Evolutionary conservation across 1,140 invertebrate genomes (phyloP).

Genomic region (Drosophila ogumai): DNA sequence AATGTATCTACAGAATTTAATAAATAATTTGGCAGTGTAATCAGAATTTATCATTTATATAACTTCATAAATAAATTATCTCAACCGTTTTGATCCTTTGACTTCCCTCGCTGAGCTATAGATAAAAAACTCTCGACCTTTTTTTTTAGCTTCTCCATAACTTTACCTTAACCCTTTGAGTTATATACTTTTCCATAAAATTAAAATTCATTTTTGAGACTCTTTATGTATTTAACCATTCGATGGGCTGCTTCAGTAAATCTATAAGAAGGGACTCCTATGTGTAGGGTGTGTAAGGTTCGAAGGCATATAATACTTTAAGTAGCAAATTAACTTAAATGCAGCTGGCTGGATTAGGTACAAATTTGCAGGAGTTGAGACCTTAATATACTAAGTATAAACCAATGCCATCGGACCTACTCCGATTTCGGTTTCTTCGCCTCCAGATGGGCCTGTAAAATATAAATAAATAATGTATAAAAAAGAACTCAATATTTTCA

Average conservation of each 20-base stretch:
- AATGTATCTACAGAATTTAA: background rate
- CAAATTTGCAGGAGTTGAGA: slow-evolving; percentile 20
- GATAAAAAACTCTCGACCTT: too few relatives aligned
- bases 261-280: background rate
- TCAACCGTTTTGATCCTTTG: too few relatives aligned
- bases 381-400: slow-evolving; percentile 14
- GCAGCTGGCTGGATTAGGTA: slow-evolving; percentile 84
- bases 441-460: slow-evolving; percentile 43
- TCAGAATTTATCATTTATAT: background rate
- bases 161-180: background rate
- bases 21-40: background rate
- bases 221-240: slow-evolving; percentile 23
- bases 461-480: background rate
- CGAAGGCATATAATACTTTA: slow-evolving; percentile 46
- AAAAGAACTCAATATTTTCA: background rate
- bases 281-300: slow-evolving; percentile 4
- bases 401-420: slow-evolving; percentile 18
- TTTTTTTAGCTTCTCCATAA: too few relatives aligned
- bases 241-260: slow-evolving; percentile 7
- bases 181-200: background rate
- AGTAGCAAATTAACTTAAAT: slow-evolving; percentile 49
- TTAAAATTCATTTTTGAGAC: slow-evolving; percentile 6
- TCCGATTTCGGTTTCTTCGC: slow-evolving; percentile 51
- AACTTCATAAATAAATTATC: too few relatives aligned
- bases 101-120: too few relatives aligned